A percentile compares a stretch with the other conserved stretches of the same genome.
These are phyloP conservation scores for Odocoileus hemionus DNA, from an alignment of 2,113 vertebrate species.

Conservation along the genomic window DNA sequence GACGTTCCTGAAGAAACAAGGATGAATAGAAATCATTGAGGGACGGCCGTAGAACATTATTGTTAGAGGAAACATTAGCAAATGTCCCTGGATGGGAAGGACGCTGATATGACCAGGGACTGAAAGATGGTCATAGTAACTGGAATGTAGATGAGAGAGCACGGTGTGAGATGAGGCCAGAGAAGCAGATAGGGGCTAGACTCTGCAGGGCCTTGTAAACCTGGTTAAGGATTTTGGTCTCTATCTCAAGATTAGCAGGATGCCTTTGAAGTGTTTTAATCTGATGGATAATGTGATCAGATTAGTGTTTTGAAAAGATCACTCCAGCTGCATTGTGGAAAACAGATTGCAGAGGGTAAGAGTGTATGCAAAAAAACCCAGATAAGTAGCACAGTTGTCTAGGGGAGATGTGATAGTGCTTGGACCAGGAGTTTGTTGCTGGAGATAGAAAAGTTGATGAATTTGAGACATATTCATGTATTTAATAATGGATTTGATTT, in stretches of 20 bases:
- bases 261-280: conserved; percentile 70
- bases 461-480: background rate
- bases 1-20: background rate
- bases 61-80: background rate
- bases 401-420: background rate
- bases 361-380: background rate
- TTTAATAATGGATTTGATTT: background rate
- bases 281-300: conserved; percentile 67
- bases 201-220: background rate
- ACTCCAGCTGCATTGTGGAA: conserved; percentile 64
- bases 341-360: conserved; percentile 53
- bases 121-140: background rate
- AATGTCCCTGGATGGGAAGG: background rate
- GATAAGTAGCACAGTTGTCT: conserved; percentile 43
- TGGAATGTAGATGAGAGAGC: background rate
- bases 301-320: conserved; percentile 72
- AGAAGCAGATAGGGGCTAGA: background rate
- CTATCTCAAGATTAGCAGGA: conserved; percentile 56
- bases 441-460: background rate
- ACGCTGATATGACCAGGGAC: background rate
- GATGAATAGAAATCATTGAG: background rate
- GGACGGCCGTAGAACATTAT: background rate
- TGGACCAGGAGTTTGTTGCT: background rate
- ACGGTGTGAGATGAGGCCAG: background rate
- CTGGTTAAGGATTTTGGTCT: conserved; percentile 55